A percentile compares a stretch with the other conserved stretches of the same genome.
Evolutionary conservation across 2,888 invertebrate genomes (phyloP).

Genomic region (Hirtodrosophila trivittata): DNA sequence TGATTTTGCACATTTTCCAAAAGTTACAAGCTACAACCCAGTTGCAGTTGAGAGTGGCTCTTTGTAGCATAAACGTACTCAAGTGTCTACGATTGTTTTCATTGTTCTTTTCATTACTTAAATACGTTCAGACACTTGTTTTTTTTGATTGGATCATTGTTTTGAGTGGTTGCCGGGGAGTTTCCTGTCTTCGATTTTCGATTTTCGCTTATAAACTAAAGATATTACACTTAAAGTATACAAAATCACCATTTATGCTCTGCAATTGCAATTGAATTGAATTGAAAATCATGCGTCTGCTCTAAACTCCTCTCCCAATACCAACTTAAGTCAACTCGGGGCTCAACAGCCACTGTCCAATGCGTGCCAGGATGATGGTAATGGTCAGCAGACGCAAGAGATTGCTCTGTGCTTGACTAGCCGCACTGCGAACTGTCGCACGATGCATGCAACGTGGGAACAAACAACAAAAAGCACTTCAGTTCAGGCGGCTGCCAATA

Average conservation of each 20-base stretch:
- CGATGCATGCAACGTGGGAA: not conserved
- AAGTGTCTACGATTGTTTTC: no score
- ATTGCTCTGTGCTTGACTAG: conserved; percentile 58
- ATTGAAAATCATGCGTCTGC: conserved; percentile 58
- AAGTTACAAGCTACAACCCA: conserved; percentile 7
- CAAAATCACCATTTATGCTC: conserved; percentile 77
- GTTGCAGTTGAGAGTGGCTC: conserved; percentile 18
- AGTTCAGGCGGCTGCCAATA: conserved; percentile 14
- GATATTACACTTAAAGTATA: conserved; percentile 76
- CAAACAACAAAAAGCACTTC: conserved; percentile 14
- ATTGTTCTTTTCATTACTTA: no score
- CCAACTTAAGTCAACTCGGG: conserved; percentile 66
- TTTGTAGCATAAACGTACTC: conserved; percentile 1
- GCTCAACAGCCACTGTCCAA: conserved; percentile 73
- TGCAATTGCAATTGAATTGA: conserved; percentile 76
- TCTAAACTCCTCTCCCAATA: conserved; percentile 8
- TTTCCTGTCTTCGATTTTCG: conserved; percentile 25
- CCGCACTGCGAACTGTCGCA: conserved; percentile 75
- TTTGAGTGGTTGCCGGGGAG: conserved; percentile 28
- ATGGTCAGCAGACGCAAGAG: conserved; percentile 67
- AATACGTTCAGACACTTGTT: conserved; percentile 34
- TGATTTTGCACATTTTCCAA: conserved; percentile 51
- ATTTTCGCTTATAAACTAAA: conserved; percentile 65
- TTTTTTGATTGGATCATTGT: conserved; percentile 36
- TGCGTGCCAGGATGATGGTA: conserved; percentile 69